Conservation (phyloP, 1,140 invertebrate species). For the Harlomillsia oculata region DNA sequence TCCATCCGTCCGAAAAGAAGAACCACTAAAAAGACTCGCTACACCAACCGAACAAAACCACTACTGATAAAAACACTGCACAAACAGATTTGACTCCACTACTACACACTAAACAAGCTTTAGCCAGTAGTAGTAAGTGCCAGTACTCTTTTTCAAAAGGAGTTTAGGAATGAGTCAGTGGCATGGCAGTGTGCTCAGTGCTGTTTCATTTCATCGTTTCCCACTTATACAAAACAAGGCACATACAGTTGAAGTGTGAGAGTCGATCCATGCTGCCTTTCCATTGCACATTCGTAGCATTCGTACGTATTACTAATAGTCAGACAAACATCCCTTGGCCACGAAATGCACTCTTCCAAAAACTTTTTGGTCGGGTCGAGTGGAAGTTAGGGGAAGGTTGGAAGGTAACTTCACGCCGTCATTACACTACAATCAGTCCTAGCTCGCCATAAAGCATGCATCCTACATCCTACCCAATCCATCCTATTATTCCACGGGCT, state of each 20-base stretch:
- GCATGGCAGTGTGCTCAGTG: too few relatives aligned
- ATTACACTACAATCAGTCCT: not conserved
- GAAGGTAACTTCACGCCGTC: constrained; percentile 5
- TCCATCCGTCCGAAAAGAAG: too few relatives aligned
- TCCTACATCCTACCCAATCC: not conserved
- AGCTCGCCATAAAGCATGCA: not conserved
- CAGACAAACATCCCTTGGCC: not conserved
- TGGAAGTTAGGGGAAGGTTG: constrained; percentile 10
- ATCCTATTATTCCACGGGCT: not conserved
- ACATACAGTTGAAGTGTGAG: too few relatives aligned
- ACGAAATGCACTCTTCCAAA: constrained; percentile 11
- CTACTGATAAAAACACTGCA: not conserved
- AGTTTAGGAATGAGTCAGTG: too few relatives aligned
- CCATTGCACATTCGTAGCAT: not conserved
- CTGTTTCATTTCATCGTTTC: too few relatives aligned
- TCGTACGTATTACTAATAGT: not conserved
- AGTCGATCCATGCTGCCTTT: too few relatives aligned
- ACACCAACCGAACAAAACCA: constrained; percentile 6
- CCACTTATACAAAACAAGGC: too few relatives aligned
- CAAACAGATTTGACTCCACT: too few relatives aligned
- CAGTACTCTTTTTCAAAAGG: too few relatives aligned
- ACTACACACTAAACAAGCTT: too few relatives aligned
- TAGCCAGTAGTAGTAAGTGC: too few relatives aligned
- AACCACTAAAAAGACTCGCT: too few relatives aligned
- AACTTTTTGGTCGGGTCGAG: constrained; percentile 17